A percentile compares a stretch with the other conserved stretches of the same genome.
Evolutionary conservation across 2,113 vertebrate genomes (phyloP).

Genomic region (Tonatia bakeri): DNA sequence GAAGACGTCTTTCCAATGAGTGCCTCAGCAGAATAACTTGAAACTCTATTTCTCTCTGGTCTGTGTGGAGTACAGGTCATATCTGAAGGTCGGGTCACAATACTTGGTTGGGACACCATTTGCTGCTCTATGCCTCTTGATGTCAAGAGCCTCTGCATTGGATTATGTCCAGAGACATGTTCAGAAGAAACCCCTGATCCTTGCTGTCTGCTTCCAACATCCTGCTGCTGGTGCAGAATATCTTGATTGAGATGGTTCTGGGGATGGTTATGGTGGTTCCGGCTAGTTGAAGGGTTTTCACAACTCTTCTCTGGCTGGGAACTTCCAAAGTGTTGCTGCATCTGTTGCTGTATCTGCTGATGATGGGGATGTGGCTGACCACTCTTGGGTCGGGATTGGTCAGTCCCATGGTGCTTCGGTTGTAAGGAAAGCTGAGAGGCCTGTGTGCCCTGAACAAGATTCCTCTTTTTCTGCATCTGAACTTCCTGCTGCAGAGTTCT

Average conservation of each 20-base stretch:
- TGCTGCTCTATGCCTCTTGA: slow-evolving; percentile 93
- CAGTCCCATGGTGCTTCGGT: slow-evolving; percentile 89
- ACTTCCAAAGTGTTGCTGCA: slow-evolving; percentile 90
- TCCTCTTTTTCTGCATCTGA: slow-evolving; percentile 94
- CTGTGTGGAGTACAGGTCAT: slow-evolving; percentile 91
- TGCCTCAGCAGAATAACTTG: slow-evolving; percentile 97
- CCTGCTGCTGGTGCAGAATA: slow-evolving; percentile 84
- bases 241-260: slow-evolving; percentile 87
- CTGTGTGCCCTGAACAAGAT: slow-evolving; percentile 87
- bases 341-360: slow-evolving; percentile 84
- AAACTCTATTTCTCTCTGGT: slow-evolving; percentile 95
- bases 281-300: slow-evolving; percentile 87
- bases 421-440: slow-evolving; percentile 88
- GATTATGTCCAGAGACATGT: slow-evolving; percentile 81
- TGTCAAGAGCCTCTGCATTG: slow-evolving; percentile 95
- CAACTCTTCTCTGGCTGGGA: slow-evolving; percentile 94
- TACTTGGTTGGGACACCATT: slow-evolving; percentile 91
- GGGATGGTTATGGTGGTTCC: slow-evolving; percentile 85
- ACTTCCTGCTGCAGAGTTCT: slow-evolving; percentile 92
- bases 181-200: slow-evolving; percentile 79
- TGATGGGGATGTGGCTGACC: slow-evolving; percentile 84
- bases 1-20: slow-evolving; percentile 95
- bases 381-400: slow-evolving; percentile 82
- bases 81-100: slow-evolving; percentile 90
- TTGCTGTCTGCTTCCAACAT: slow-evolving; percentile 86